phyloP scores from a whole-genome alignment of 2,888 invertebrate species.

The Notodonta ziczac region DNA sequence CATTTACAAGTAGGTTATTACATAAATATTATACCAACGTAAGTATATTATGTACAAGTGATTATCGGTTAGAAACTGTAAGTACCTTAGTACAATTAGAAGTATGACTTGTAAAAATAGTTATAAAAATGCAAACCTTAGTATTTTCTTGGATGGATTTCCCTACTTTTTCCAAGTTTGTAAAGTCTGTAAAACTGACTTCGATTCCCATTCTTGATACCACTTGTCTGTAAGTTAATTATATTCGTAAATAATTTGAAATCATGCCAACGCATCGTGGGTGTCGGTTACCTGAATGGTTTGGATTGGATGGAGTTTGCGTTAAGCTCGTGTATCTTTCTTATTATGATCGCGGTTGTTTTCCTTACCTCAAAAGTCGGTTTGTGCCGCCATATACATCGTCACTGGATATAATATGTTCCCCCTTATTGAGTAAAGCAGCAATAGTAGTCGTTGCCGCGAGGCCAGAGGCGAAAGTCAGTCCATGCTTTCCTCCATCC shows the following conservation, averaged over 20 bases:
- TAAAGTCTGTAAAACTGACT: conserved; percentile 91
- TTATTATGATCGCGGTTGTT: neutral
- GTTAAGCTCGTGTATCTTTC: too few relatives aligned
- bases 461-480: conserved; percentile 95
- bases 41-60: neutral
- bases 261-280: neutral
- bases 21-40: neutral
- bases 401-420: conserved; percentile 95
- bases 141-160: conserved; percentile 92
- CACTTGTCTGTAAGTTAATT: conserved; percentile 84
- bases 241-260: neutral
- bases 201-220: conserved; percentile 88
- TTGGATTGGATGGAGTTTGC: too few relatives aligned
- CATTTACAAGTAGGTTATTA: conserved; percentile 1
- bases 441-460: conserved; percentile 92
- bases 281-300: too few relatives aligned
- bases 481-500: conserved; percentile 94
- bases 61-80: neutral
- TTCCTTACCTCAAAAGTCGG: conserved; percentile 83
- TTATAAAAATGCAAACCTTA: conserved; percentile 84
- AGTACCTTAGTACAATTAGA: neutral
- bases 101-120: too few relatives aligned
- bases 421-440: conserved; percentile 91
- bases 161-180: conserved; percentile 86
- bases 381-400: conserved; percentile 98